These are phyloP conservation scores for Volucella bombylans DNA, from an alignment of 2,888 invertebrate species.

Conservation along the genomic window DNA sequence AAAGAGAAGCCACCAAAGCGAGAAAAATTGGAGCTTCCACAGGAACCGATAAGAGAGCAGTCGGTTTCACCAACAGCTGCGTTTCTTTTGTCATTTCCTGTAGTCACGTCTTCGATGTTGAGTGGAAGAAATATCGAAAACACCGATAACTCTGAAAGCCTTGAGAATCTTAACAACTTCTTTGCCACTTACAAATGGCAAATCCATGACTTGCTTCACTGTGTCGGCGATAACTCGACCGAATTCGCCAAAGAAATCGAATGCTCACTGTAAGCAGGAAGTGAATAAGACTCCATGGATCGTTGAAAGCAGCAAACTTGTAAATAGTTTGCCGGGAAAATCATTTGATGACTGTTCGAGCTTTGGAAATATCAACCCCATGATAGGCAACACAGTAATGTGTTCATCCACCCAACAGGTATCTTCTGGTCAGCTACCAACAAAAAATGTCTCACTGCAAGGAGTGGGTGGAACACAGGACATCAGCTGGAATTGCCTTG, in stretches of 20 bases:
- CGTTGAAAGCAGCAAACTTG: slow-evolving; percentile 1
- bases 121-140: slow-evolving; percentile 84
- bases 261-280: background rate
- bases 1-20: slow-evolving; percentile 6
- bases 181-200: slow-evolving; percentile 65
- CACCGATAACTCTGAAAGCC: slow-evolving; percentile 59
- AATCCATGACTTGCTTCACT: slow-evolving; percentile 57
- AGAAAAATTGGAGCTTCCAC: slow-evolving; percentile 84
- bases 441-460: background rate
- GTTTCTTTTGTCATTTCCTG: slow-evolving; percentile 85
- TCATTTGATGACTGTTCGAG: slow-evolving; percentile 28
- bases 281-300: slow-evolving; percentile 4
- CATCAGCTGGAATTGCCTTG: background rate
- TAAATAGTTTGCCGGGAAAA: background rate
- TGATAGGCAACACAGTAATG: slow-evolving; percentile 46
- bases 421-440: background rate
- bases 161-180: slow-evolving; percentile 75
- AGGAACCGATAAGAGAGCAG: slow-evolving; percentile 84
- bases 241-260: slow-evolving; percentile 44
- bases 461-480: background rate
- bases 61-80: slow-evolving; percentile 87
- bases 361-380: slow-evolving; percentile 30
- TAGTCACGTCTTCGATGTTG: slow-evolving; percentile 83
- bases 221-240: slow-evolving; percentile 63
- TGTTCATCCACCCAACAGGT: slow-evolving; percentile 44